phyloP scores from a whole-genome alignment of 2,113 vertebrate genomes.

The Otocyon megalotis region DNA sequence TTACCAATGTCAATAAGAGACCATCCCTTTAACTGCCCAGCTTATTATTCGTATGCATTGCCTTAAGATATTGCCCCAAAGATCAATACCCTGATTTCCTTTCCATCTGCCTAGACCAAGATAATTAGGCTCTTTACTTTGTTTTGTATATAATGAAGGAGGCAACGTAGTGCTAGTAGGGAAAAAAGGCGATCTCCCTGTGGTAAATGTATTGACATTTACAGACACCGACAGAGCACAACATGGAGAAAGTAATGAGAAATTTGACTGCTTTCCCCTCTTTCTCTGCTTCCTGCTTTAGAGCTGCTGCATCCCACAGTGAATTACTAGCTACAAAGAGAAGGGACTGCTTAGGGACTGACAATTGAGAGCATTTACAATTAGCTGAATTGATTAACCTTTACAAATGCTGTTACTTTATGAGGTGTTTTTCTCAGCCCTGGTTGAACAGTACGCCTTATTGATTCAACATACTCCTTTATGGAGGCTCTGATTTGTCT shows the following conservation, averaged over 20 bases:
- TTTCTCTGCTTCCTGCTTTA: conserved; percentile 61
- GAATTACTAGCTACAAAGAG: conserved; percentile 85
- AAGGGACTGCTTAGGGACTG: conserved; percentile 83
- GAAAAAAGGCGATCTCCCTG: conserved; percentile 83
- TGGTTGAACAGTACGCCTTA: conserved; percentile 83
- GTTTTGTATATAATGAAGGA: conserved; percentile 84
- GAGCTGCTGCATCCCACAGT: conserved; percentile 76
- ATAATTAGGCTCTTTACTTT: conserved; percentile 84
- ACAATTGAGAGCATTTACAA: conserved; percentile 87
- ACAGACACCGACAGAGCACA: conserved; percentile 76
- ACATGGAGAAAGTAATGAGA: conserved; percentile 81
- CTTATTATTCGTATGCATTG: conserved; percentile 74
- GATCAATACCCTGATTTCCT: conserved; percentile 86
- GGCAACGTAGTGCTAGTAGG: conserved; percentile 68
- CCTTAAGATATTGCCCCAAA: conserved; percentile 79
- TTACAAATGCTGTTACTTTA: conserved; percentile 87
- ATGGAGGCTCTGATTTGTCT: conserved; percentile 75
- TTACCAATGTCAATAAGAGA: conserved; percentile 69
- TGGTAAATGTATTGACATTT: conserved; percentile 87
- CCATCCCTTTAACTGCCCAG: conserved; percentile 54
- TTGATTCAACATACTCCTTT: conserved; percentile 86
- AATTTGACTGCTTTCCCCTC: conserved; percentile 79
- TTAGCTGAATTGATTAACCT: conserved; percentile 91
- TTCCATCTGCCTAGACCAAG: conserved; percentile 81
- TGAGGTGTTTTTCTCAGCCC: conserved; percentile 81